Conservation (phyloP, 2,113 vertebrate species). For the Pteruthius melanotis region DNA sequence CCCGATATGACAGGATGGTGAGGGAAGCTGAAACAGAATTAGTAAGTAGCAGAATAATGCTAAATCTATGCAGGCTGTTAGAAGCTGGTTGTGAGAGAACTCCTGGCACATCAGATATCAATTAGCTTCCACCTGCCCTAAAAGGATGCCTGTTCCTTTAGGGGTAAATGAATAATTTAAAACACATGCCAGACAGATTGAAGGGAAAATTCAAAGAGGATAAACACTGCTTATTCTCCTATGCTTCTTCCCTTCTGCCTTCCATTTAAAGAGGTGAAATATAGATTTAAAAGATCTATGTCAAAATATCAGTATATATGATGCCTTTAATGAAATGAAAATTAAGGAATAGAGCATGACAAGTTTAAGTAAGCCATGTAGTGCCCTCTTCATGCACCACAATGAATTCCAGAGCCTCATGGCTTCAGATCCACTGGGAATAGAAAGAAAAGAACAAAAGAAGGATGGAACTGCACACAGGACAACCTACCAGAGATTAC, state of each 20-base stretch:
- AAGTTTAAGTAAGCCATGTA: not conserved
- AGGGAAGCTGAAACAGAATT: constrained; percentile 46
- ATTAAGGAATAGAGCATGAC: not conserved
- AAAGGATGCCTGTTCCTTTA: constrained; percentile 21
- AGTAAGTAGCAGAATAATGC: not conserved
- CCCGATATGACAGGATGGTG: not conserved
- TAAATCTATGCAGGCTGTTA: not conserved
- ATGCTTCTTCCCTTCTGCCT: not conserved
- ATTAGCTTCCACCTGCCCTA: constrained; percentile 38
- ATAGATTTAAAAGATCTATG: not conserved
- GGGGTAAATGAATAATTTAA: constrained; percentile 60
- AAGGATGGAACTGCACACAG: not conserved
- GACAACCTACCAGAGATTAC: not conserved
- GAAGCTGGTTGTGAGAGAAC: constrained; percentile 3
- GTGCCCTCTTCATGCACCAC: not conserved
- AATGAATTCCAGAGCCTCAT: not conserved
- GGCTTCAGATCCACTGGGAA: not conserved
- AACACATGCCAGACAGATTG: constrained; percentile 17
- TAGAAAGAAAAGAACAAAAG: not conserved
- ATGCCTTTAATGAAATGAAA: not conserved
- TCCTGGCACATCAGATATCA: constrained; percentile 15
- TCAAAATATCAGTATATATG: not conserved
- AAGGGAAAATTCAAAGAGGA: not conserved
- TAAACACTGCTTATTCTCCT: not conserved
- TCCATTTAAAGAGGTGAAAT: not conserved